Percentiles rank a stretch among this genome's conserved stretches.
These are phyloP conservation scores for Pomacea canaliculata DNA, from an alignment of 2,888 invertebrate species.

Conservation along the genomic window DNA sequence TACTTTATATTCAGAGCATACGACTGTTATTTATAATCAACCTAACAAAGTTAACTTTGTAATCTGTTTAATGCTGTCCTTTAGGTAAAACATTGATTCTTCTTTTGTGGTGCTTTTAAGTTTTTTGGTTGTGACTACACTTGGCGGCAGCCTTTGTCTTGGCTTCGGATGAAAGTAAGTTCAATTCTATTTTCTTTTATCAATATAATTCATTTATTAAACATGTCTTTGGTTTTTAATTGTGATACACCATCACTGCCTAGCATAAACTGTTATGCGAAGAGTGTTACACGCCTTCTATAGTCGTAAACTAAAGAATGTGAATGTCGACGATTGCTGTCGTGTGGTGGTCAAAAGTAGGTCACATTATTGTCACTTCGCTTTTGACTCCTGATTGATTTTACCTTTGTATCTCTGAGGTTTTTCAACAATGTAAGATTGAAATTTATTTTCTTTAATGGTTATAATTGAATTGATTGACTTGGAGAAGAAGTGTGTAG, in stretches of 20 bases:
- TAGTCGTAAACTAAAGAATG: too few species aligned
- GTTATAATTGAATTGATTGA: too few species aligned
- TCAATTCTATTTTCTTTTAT: neutral
- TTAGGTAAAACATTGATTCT: neutral
- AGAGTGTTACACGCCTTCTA: too few species aligned
- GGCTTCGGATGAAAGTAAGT: constrained; percentile 6
- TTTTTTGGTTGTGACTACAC: constrained; percentile 10
- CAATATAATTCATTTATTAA: neutral
- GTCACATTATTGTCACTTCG: neutral
- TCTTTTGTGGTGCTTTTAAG: neutral
- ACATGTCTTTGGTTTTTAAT: neutral
- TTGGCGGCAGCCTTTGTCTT: constrained; percentile 25
- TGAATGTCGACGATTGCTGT: neutral
- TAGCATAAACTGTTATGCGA: too few species aligned
- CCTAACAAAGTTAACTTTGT: neutral
- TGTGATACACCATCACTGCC: too few species aligned
- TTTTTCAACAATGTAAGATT: too few species aligned
- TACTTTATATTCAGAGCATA: neutral
- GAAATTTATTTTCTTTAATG: too few species aligned
- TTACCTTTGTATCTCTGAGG: too few species aligned
- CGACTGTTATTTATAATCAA: too few species aligned
- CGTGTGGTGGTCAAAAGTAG: constrained; percentile 5
- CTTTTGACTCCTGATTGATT: neutral
- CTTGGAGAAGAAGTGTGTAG: too few species aligned
- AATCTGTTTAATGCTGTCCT: neutral